Conservation (phyloP, 2,888 invertebrate species). For the Pyrgus malvae region DNA sequence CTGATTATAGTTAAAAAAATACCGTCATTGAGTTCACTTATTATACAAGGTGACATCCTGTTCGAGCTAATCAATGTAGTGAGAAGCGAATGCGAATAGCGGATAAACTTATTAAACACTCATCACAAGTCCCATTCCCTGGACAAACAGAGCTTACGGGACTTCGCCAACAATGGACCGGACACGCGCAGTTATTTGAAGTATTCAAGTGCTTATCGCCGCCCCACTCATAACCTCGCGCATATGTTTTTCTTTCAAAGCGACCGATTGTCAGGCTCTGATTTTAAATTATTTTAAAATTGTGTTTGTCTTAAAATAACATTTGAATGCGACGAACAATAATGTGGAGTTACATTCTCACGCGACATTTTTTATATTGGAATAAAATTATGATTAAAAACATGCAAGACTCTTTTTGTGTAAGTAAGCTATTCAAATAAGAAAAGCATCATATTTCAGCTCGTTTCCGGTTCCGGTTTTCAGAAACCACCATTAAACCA, state of each 20-base stretch:
- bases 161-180: conserved; percentile 43
- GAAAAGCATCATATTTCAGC: too few relatives aligned
- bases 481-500: too few relatives aligned
- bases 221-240: conserved; percentile 46
- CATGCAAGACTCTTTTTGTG: too few relatives aligned
- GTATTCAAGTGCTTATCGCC: conserved; percentile 54
- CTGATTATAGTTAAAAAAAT: too few relatives aligned
- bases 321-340: conserved; percentile 9
- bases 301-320: conserved; percentile 15
- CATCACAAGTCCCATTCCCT: conserved; percentile 42
- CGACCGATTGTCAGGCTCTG: conserved; percentile 52
- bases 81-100: conserved; percentile 23
- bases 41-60: too few relatives aligned
- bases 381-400: not conserved
- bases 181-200: conserved; percentile 66
- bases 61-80: too few relatives aligned
- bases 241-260: conserved; percentile 66
- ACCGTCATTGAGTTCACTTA: too few relatives aligned
- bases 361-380: not conserved
- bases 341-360: not conserved
- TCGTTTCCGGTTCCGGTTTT: too few relatives aligned
- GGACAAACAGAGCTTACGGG: conserved; percentile 45
- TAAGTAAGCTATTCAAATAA: too few relatives aligned
- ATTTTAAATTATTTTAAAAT: conserved; percentile 47
- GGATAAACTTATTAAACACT: conserved; percentile 38